Base-by-base conservation (phyloP, 2,888 invertebrate genomes). In the Melanotus villosus region DNA sequence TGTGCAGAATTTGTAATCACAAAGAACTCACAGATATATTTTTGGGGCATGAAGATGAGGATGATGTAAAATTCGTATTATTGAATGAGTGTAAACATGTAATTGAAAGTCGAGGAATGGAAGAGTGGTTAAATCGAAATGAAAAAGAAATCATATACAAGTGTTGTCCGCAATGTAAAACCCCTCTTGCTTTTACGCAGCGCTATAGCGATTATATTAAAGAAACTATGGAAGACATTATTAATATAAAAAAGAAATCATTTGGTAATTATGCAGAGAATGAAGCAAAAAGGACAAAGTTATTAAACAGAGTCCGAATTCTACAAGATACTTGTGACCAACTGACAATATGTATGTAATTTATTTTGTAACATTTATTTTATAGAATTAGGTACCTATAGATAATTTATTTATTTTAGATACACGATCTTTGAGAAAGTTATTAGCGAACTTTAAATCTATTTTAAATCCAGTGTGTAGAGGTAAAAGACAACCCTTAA, bases 161-260 rank as follows among this genome's bases (percentile, higher is more conserved):
- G 72, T 58, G 63, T 0, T 92, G 91, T 76, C 91, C 91, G 0
- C 80, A 79, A 64, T 92, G 92, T 77, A 88, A 87, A 57, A 87
- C 87, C 14, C 85, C 88, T 0, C 88, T 92, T 10, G 83, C 88
- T 12, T 87, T 85, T 74, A 89, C 88, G 1, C 82, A 83, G 43
- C 85, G 90, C 12, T 91, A 89, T 80, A 88, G 88, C 68, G 86
- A 88, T 68, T 72, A 84, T 1, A 84, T 91, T 60, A 84, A 85
- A 79, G 72, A 74, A n/a, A 82, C 81, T 66, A 82, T 79, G 66
- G 76, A 77, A 9, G 84, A 85, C 58, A 85, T 88, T 12, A 85
- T 85, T 64, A 83, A 83, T 1, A 83, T 87, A 38, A 88, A 87
- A 72, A 77, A 78, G 58, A 79, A 77, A 62, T 38, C 1, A 1